Evolutionary conservation across 2,888 invertebrate species (phyloP).

Genomic region (Platycnemis pennipes): DNA sequence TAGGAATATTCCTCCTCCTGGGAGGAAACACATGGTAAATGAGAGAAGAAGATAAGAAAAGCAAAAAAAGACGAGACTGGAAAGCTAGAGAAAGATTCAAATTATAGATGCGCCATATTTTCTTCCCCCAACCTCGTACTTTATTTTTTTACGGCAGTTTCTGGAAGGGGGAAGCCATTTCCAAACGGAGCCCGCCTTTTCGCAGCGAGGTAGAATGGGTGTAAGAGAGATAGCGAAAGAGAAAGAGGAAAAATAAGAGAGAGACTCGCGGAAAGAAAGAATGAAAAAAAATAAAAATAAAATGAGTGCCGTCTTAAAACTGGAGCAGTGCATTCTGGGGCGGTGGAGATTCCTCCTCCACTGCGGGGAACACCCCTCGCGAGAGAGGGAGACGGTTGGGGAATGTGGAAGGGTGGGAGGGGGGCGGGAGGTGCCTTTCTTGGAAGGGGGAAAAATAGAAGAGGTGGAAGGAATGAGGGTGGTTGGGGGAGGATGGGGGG

Average conservation of each 20-base stretch:
- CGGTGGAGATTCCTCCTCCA: background rate
- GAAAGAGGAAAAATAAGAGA: too few species aligned
- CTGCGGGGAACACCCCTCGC: background rate
- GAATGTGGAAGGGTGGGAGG: background rate
- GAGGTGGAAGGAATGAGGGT: background rate
- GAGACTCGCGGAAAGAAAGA: too few species aligned
- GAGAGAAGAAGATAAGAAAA: background rate
- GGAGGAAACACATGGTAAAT: background rate
- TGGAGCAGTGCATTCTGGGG: conserved; percentile 35
- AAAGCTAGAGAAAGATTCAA: conserved; percentile 9
- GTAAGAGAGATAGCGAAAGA: too few species aligned
- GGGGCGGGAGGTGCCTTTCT: background rate
- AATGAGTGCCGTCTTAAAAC: background rate
- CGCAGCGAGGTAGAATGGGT: background rate
- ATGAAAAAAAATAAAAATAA: background rate
- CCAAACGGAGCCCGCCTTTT: background rate
- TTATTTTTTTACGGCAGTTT: background rate
- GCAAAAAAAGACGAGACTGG: background rate
- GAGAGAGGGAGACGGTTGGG: background rate
- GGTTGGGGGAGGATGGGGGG: background rate
- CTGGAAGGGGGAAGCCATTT: background rate
- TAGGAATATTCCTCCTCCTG: background rate
- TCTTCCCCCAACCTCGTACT: background rate
- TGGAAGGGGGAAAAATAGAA: background rate
- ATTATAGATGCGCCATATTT: conserved; percentile 30